Evolutionary conservation across 2,113 vertebrate species (phyloP), one percentile per base, ranked within the genome.

Genomic region (Lamprotornis superbus): DNA sequence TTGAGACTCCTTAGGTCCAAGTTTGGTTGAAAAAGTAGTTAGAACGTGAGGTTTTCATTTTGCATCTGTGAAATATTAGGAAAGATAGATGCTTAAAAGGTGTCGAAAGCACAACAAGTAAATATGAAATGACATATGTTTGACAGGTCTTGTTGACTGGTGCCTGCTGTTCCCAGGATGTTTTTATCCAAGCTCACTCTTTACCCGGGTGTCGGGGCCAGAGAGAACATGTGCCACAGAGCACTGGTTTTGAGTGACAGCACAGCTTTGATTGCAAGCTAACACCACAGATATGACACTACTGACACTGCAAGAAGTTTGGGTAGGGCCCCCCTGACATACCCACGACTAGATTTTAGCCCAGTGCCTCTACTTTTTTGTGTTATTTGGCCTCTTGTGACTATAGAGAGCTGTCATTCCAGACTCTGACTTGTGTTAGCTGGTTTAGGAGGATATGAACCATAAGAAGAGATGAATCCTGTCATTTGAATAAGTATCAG

Each of bases 1-100:
- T 4, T 46, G 68, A 60, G 24, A 35, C 5, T 52, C 85, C 59
- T 69, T 12, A 93, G 39, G 70, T 93, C 55, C 83, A 77, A 55
- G 4, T 19, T 74, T 56, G 9, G 35, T 76, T 77, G 80, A 64
- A 78, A 91, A 91, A 52, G 49, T 16, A 49, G 27, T 60, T 83
- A 95, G 50, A 83, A 44, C 33, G 11, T 1, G 42, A 30, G 0
- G 7, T 50, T 85, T 93, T 81, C 79, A 60, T 93, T 93, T 81
- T 93, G 30, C 59, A 86, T 31, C 95, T 96, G 95, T 78, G 56
- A 79, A 97, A 90, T 63, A 92, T 96, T 44, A 78, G 12, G n/a
- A 92, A 86, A 89, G 5, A 8, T 70, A 80, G 28, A 7, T 3
- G 3, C 31, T 78, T 61, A 67, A 83, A 28, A 50, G 3, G 15